Percentiles rank a stretch among this genome's conserved stretches.
Conservation (phyloP, 2,113 vertebrate genomes). For the Clinocottus analis region DNA sequence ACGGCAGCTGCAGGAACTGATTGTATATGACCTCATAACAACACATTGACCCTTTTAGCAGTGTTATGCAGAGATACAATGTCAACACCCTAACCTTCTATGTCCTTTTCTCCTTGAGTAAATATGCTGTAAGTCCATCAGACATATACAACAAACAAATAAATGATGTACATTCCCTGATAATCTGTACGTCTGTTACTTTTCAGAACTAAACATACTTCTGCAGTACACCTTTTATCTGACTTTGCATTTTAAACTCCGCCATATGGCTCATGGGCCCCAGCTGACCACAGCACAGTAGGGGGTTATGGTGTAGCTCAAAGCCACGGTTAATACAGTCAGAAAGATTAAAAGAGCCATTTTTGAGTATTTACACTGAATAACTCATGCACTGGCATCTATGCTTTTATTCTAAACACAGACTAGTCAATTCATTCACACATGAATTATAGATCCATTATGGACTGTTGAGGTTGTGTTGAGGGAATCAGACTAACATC, state of each 20-base stretch:
- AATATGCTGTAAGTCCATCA: constrained; percentile 16
- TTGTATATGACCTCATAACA: background rate
- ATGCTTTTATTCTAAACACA: constrained; percentile 62
- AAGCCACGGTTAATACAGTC: constrained; percentile 22
- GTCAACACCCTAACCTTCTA: background rate
- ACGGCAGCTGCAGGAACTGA: background rate
- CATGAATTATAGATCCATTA: constrained; percentile 75
- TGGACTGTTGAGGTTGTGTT: constrained; percentile 59
- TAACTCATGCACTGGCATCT: constrained; percentile 53
- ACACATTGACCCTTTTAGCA: background rate
- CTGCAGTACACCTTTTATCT: constrained; percentile 42
- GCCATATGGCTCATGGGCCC: constrained; percentile 51
- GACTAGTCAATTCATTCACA: constrained; percentile 65
- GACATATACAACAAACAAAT: constrained; percentile 19
- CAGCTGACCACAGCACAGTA: constrained; percentile 51
- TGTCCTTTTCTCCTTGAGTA: constrained; percentile 24
- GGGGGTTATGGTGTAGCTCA: constrained; percentile 33
- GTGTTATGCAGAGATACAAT: background rate
- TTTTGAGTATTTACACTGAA: constrained; percentile 63
- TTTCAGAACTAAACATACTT: constrained; percentile 43
- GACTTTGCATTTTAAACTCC: constrained; percentile 48
- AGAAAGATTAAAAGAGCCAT: constrained; percentile 58
- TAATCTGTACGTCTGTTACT: constrained; percentile 39
- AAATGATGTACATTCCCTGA: constrained; percentile 52
- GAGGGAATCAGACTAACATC: constrained; percentile 70